phyloP scores from a whole-genome alignment of 2,113 vertebrate genomes.

The Lonchura striata region DNA sequence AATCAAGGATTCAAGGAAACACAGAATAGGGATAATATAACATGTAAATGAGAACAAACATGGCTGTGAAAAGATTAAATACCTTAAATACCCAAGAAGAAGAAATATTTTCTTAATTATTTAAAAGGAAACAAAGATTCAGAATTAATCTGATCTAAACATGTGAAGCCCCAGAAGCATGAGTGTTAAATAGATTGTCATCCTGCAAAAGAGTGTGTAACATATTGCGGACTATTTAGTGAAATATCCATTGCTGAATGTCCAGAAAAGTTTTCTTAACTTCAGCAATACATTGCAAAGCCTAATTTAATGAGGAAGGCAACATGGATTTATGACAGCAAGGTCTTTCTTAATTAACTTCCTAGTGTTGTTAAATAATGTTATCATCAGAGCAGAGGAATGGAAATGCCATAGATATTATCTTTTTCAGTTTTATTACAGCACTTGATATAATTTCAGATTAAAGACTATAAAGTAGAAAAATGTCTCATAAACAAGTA shows the following conservation, averaged over 20 bases:
- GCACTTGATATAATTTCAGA: slow-evolving; percentile 65
- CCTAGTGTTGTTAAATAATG: slow-evolving; percentile 65
- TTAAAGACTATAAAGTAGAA: slow-evolving; percentile 66
- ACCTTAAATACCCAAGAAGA: neutral
- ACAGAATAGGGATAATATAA: slow-evolving; percentile 5
- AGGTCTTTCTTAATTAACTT: slow-evolving; percentile 71
- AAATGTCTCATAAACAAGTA: slow-evolving; percentile 65
- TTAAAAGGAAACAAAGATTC: slow-evolving; percentile 39
- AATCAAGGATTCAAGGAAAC: slow-evolving; percentile 22
- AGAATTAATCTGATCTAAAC: neutral
- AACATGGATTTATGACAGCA: slow-evolving; percentile 67
- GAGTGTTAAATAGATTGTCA: neutral
- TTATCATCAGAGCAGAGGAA: slow-evolving; percentile 67
- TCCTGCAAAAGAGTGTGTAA: neutral
- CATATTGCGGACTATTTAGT: neutral
- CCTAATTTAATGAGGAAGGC: slow-evolving; percentile 55
- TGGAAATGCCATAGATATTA: slow-evolving; percentile 65
- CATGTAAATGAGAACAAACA: slow-evolving; percentile 12
- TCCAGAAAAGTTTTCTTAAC: slow-evolving; percentile 47
- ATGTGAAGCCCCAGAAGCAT: neutral
- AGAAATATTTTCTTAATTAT: neutral
- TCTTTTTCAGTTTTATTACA: slow-evolving; percentile 67
- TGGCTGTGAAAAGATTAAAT: neutral
- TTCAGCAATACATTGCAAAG: slow-evolving; percentile 12
- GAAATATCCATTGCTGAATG: neutral